These are phyloP conservation scores for Helobdella robusta DNA, from an alignment of 2,888 invertebrate species.

Conservation along the genomic window DNA sequence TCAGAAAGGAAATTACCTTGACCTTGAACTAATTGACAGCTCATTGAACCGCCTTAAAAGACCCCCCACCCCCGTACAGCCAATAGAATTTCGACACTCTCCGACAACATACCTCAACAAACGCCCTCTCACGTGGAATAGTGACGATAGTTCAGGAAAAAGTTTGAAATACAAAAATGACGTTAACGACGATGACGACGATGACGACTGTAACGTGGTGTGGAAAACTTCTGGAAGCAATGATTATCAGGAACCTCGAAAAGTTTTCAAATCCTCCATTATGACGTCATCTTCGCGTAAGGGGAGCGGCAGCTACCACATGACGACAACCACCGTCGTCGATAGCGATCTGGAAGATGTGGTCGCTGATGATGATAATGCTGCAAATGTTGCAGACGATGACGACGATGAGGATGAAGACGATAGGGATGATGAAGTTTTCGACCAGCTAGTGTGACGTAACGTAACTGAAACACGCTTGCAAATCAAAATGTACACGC, in stretches of 20 bases:
- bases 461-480: too few species aligned
- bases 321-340: too few species aligned
- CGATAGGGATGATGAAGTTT: too few species aligned
- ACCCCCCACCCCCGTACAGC: slow-evolving; percentile 9
- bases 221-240: slow-evolving; percentile 15
- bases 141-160: neutral
- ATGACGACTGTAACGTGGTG: neutral
- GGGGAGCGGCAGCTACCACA: too few species aligned
- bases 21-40: slow-evolving; percentile 43
- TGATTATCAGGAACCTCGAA: slow-evolving; percentile 10
- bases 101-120: neutral
- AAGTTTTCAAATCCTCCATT: too few species aligned
- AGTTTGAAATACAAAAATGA: neutral
- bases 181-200: neutral
- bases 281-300: too few species aligned
- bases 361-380: too few species aligned
- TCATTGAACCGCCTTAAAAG: neutral
- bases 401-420: too few species aligned
- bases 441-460: too few species aligned
- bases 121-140: neutral
- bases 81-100: slow-evolving; percentile 9
- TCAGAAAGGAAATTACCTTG: slow-evolving; percentile 43
- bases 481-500: too few species aligned
- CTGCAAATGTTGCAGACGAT: too few species aligned
- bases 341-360: too few species aligned